Base-by-base conservation (phyloP, 2,113 vertebrate species). In the Chionodraco myersi region DNA sequence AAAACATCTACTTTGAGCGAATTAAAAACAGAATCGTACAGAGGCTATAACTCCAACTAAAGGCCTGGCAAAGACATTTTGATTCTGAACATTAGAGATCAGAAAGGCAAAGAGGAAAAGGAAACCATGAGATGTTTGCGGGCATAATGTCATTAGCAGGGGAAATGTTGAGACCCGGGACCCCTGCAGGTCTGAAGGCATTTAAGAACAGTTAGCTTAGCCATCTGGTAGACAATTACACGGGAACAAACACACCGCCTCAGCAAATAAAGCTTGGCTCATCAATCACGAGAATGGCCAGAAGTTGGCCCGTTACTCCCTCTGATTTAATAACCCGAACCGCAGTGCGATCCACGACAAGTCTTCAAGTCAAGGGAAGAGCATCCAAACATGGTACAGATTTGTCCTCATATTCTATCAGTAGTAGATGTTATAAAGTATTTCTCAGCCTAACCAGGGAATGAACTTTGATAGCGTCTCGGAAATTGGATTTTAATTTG, bases 201-300 rank as follows among this genome's bases (percentile, higher is more conserved):
- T 94, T 94, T 94, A 94, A 93, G 94, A 94, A 91, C 93, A 94
- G 92, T 94, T 95, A 95, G 93, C 93, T 94, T 94, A 94, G 95
- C 95, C 95, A 95, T 95, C 94, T 96, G 95, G 91, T 94, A 92
- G 93, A 96, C 94, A 95, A 95, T 95, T 95, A 96, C 94, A 91
- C 84, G 76, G 94, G 92, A 94, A 96, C 94, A 95, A 96, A 95
- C 93, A 93, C 89, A 92, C 93, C 90, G 94, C 94, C 94, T 96
- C 95, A 96, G 95, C 94, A 95, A 94, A 95, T 94, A 94, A 94
- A 94, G 92, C 91, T 87, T 76, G 92, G 92, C 91, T 95, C 95
- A 96, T 96, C 94, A 95, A 95, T 96, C 94, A 96, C 87, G 5
- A 65, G 85, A 92, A 93, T 90, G 91, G 94, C 91, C 93, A 92